Evolutionary conservation across 1,140 invertebrate genomes (phyloP), one percentile per base, ranked within the genome.

Genomic region (Mizuhopecten yessoensis): DNA sequence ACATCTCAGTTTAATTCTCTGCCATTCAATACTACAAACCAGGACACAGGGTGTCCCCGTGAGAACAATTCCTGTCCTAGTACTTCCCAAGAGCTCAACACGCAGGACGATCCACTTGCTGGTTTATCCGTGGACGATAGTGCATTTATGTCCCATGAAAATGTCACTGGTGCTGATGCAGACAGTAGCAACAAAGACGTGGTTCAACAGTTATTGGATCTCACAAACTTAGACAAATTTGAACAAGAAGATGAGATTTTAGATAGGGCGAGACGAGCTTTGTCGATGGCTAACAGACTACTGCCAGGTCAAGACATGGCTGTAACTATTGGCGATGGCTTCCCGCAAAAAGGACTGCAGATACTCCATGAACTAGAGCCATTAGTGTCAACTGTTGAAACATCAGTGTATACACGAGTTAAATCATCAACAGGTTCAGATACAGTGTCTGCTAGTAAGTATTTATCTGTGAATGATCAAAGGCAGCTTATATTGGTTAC

Each of bases 1-100:
- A 94, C 94, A 36, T 92, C 91, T 89, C 93, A 94, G 90, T 93
- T 93, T 89, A 89, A 93, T 45, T 91, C 90, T 15, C 34, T 93
- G 20, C 92, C 94, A 23, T 89, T 93, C 34, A 91, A 89, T 89
- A 34, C 92, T 49, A 91, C 91, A 20, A 92, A 88, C 89, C 93
- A 86, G 90, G 93, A 92, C 20, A 34, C 17, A 57, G 88, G 33
- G 33, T 29, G 57, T 29, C n/a, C 57, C 15, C n/a, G 23, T 29
- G 57, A 75, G 23, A 75, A 29, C 57, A 75, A 5, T 23, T 75
- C n/a, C n/a, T 75, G 57, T 75, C 57, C 57, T 29, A 29, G 57
- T 75, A 29, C 3, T 75, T 75, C 57, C 5, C 23, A 75, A n/a
- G 57, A 75, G 5, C 57, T 75, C 23, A 7, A 0, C n/a, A 75